phyloP scores from a whole-genome alignment of 1,140 invertebrate species.

The Palaemon carinicauda region DNA sequence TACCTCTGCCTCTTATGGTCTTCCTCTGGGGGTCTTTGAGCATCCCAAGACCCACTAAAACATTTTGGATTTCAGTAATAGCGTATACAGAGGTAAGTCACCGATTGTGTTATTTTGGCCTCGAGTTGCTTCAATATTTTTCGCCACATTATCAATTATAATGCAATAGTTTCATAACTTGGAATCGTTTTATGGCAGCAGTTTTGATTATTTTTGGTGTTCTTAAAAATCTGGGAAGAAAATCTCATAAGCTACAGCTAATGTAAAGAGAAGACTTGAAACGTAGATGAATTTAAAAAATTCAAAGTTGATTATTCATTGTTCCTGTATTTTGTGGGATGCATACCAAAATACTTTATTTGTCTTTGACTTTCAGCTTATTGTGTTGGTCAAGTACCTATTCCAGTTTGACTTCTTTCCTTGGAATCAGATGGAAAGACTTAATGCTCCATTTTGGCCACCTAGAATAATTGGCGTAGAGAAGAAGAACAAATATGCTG shows the following conservation, averaged over 20 bases:
- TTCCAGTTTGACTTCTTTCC: conserved; percentile 95
- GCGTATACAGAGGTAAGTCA: conserved; percentile 92
- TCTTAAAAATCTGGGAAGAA: too few species aligned
- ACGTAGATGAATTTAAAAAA: too few species aligned
- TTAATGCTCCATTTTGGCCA: conserved; percentile 75
- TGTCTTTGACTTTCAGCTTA: conserved; percentile 71
- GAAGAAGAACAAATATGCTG: conserved; percentile 80
- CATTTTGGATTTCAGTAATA: conserved; percentile 97
- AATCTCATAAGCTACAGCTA: too few species aligned
- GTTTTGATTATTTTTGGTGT: too few species aligned
- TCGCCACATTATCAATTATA: too few species aligned
- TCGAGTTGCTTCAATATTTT: too few species aligned
- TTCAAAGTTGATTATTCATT: too few species aligned
- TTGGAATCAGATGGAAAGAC: conserved; percentile 72
- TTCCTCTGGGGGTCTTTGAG: conserved; percentile 98
- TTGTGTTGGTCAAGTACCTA: conserved; percentile 96
- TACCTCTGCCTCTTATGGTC: conserved; percentile 95
- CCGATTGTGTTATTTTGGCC: neutral
- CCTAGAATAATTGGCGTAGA: conserved; percentile 92
- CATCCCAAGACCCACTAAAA: conserved; percentile 94
- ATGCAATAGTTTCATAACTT: too few species aligned
- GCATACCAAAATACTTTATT: neutral
- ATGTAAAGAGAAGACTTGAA: too few species aligned
- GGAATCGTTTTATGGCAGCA: too few species aligned
- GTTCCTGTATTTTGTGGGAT: neutral